phyloP scores from a whole-genome alignment of 2,888 invertebrate species.

The Argyresthia albistria region DNA sequence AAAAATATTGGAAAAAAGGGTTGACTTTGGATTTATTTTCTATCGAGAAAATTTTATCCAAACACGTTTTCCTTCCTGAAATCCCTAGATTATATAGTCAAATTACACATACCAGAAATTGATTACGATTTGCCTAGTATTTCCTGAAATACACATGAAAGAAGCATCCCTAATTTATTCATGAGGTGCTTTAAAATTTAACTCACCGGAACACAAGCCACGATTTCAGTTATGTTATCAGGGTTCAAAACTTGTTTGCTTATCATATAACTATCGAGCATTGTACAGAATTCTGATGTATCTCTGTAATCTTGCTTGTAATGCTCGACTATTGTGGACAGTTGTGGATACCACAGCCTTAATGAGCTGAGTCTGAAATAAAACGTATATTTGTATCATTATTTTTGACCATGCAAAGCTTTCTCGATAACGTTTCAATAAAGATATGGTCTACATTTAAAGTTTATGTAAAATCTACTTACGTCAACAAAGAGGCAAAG shows the following conservation, averaged over 20 bases:
- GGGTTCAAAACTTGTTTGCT: neutral
- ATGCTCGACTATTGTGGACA: constrained; percentile 37
- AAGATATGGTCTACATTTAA: too few species aligned
- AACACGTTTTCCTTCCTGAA: too few species aligned
- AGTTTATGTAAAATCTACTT: constrained; percentile 16
- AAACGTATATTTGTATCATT: neutral
- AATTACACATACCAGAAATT: too few species aligned
- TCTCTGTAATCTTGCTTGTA: constrained; percentile 23
- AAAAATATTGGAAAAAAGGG: too few species aligned
- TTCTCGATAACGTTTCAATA: neutral
- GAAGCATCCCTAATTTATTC: too few species aligned
- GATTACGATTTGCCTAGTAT: too few species aligned
- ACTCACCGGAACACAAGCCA: constrained; percentile 31
- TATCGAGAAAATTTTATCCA: too few species aligned
- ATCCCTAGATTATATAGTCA: too few species aligned
- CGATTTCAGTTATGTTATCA: constrained; percentile 10
- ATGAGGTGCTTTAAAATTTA: neutral
- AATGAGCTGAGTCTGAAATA: constrained; percentile 31
- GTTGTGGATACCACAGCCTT: constrained; percentile 38
- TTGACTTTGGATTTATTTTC: too few species aligned
- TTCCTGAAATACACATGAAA: too few species aligned
- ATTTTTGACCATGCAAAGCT: too few species aligned
- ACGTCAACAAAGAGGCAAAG: constrained; percentile 31
- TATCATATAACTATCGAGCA: constrained; percentile 26
- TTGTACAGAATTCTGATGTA: constrained; percentile 27